Base-by-base conservation (phyloP, 2,113 vertebrate species). In the Rutilus rutilus region DNA sequence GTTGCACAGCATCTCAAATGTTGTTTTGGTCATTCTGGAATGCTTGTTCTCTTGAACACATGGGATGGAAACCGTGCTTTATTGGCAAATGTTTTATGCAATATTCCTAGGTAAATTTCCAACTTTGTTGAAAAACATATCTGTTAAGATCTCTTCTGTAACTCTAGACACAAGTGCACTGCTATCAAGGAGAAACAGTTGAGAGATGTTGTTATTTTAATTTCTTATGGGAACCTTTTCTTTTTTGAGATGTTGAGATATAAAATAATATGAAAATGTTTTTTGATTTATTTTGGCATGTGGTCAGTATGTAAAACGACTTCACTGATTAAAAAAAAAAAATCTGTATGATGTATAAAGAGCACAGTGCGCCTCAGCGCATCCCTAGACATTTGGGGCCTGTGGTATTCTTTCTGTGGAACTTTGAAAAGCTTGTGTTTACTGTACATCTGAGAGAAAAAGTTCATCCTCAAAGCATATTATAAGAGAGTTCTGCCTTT, bases 331-430 rank as follows among this genome's bases (percentile, higher is more conserved):
- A n/a, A 30, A 12, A 27, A 45, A n/a, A 69, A 15, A 36, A 69
- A 19, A 30, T 21, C 1, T 39, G 8, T 21, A 36, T 33, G 36
- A 69, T 19, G 52, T 25, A 27, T 45, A 59, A 78, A 39, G 39
- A n/a, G 23, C 4, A 1, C 39, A 73, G 39, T 73, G 36, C 2
- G 65, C 17, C 4, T 71, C 19, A 39, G 1, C 23, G 76, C 52
- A 78, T 79, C 77, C 23, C 54, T 60, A 42, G 54, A 62, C 21
- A 42, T 60, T 79, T 79, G 77, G 21, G 77, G 77, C 7, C 54
- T 60, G 77, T 62, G 77, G 77, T 79, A 42, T 39, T 23, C 11
- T 36, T 59, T 36, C 30, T 79, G 21, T 42, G 54, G 10, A 59
- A 42, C 23, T 79, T 17, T 79, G 33, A n/a, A 79, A 21, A 57